These are phyloP conservation scores for Drosophila pallidifrons DNA, from an alignment of 1,140 invertebrate species.

Conservation along the genomic window DNA sequence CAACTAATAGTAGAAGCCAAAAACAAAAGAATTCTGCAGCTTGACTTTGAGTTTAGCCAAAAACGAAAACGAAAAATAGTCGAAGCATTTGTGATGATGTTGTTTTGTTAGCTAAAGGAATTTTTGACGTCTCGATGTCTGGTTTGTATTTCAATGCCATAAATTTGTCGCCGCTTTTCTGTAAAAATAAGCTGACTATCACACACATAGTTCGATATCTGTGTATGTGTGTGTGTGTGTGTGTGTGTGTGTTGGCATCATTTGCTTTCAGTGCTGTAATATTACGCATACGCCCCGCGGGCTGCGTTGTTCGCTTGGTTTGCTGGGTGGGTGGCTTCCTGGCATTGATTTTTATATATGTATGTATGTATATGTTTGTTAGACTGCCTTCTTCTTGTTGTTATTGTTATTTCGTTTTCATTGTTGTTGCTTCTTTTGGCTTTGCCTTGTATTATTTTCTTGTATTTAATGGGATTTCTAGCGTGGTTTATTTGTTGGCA, in stretches of 20 bases:
- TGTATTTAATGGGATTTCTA: constrained; percentile 82
- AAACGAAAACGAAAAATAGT: background rate
- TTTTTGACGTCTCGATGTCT: constrained; percentile 77
- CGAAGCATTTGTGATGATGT: background rate
- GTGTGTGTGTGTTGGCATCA: constrained; percentile 11
- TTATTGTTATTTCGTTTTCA: background rate
- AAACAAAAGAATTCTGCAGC: constrained; percentile 25
- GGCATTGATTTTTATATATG: constrained; percentile 73
- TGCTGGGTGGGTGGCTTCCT: constrained; percentile 62
- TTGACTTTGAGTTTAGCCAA: constrained; percentile 61
- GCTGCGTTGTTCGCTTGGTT: constrained; percentile 1
- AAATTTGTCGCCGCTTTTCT: constrained; percentile 73
- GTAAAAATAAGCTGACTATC: constrained; percentile 46
- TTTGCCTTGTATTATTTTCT: constrained; percentile 66
- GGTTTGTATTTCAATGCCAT: constrained; percentile 78
- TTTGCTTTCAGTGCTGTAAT: constrained; percentile 45
- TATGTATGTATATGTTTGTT: constrained; percentile 23
- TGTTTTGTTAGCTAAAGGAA: constrained; percentile 1
- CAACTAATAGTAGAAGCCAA: constrained; percentile 17
- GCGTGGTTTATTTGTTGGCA: constrained; percentile 79
- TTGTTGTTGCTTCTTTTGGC: constrained; percentile 29
- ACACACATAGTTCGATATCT: background rate
- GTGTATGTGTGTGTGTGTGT: background rate
- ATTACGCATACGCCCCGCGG: constrained; percentile 73
- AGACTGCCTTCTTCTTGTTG: constrained; percentile 38